Conservation (phyloP, 2,797 vertebrate species). For the Enteromius trimaculatus region DNA sequence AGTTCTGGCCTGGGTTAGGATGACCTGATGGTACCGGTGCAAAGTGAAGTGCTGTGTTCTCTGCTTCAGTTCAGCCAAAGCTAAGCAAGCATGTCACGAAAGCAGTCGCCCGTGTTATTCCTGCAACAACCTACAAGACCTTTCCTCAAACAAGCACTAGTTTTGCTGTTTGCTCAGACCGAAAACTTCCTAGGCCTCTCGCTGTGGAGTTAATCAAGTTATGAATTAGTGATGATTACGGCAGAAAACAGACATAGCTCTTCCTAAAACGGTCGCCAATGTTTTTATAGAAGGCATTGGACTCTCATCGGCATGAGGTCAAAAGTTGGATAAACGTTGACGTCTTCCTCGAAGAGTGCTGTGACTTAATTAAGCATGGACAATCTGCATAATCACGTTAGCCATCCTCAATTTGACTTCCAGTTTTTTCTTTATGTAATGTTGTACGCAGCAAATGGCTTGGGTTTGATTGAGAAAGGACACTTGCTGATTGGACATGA, state of each 20-base stretch:
- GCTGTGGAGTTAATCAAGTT: constrained; percentile 70
- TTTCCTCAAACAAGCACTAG: constrained; percentile 32
- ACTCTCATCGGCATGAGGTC: constrained; percentile 63
- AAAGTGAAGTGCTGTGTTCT: constrained; percentile 72
- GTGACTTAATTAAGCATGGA: constrained; percentile 69
- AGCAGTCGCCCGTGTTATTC: constrained; percentile 7
- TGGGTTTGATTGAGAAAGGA: not conserved
- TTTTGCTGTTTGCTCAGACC: constrained; percentile 20
- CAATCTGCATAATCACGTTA: constrained; percentile 77
- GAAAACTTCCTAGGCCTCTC: constrained; percentile 13
- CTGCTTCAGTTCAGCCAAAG: constrained; percentile 74
- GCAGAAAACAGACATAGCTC: constrained; percentile 52
- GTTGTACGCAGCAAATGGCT: constrained; percentile 61
- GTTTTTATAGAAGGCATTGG: constrained; percentile 56
- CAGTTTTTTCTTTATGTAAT: constrained; percentile 53
- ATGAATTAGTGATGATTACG: constrained; percentile 71
- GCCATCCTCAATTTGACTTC: constrained; percentile 67
- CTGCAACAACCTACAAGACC: constrained; percentile 26
- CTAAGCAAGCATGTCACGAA: constrained; percentile 78
- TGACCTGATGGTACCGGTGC: constrained; percentile 63
- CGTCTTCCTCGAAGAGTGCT: constrained; percentile 56
- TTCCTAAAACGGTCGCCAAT: constrained; percentile 53
- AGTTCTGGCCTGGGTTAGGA: constrained; percentile 53
- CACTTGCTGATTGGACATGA: not conserved
- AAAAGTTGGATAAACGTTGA: constrained; percentile 65